phyloP scores from a whole-genome alignment of 2,797 vertebrate species.

The Apodemus agrarius region DNA sequence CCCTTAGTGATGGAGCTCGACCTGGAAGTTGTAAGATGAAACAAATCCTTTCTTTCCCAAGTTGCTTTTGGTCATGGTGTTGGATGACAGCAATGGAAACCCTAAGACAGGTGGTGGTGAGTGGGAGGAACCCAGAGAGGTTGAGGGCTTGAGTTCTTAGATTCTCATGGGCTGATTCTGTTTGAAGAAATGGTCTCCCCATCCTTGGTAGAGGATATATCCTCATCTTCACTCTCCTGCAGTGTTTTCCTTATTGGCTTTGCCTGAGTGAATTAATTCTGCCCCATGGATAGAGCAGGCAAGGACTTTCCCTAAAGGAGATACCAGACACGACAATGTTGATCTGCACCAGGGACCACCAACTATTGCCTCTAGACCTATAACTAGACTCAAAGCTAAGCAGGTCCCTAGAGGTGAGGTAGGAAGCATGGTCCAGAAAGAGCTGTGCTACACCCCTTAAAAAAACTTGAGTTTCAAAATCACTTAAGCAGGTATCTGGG shows the following conservation, averaged over 20 bases:
- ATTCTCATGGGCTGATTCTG: not conserved
- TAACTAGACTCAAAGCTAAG: not conserved
- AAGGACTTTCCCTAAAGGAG: not conserved
- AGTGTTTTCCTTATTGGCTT: not conserved
- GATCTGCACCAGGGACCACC: not conserved
- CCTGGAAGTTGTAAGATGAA: not conserved
- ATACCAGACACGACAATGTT: not conserved
- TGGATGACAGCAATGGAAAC: not conserved
- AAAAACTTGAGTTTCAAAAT: not conserved
- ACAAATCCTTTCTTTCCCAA: not conserved
- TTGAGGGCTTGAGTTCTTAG: not conserved
- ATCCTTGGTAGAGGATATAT: not conserved
- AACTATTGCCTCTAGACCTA: not conserved
- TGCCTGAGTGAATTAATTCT: not conserved
- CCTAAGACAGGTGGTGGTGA: not conserved
- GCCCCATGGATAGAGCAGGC: not conserved
- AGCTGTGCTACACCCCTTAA: not conserved
- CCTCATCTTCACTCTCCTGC: not conserved
- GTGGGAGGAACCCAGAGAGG: not conserved
- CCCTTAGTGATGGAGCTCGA: not conserved
- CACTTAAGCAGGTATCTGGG: not conserved
- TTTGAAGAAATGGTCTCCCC: not conserved
- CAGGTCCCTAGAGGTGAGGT: not conserved
- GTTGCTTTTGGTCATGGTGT: not conserved
- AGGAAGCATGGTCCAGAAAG: not conserved